These are phyloP conservation scores for Eremophila alpestris DNA, from an alignment of 2,797 vertebrate species.

Conservation along the genomic window DNA sequence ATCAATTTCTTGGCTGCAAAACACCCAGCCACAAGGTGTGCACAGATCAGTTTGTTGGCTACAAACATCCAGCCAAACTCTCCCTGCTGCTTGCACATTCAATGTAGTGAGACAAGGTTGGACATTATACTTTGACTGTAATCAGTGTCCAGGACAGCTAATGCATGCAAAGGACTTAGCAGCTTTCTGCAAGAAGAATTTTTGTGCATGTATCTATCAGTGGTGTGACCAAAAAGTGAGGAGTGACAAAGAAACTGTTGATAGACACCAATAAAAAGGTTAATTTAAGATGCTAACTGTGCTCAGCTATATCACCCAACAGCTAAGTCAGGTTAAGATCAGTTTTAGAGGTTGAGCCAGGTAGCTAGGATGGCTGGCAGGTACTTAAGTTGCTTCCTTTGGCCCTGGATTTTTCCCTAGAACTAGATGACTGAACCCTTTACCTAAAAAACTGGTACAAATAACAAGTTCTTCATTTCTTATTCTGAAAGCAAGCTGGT, in stretches of 20 bases:
- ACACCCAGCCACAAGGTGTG: neutral
- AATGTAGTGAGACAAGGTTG: neutral
- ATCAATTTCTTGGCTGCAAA: neutral
- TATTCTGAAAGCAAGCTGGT: neutral
- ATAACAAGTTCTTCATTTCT: neutral
- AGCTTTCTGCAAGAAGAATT: neutral
- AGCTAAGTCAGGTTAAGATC: neutral
- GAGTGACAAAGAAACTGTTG: neutral
- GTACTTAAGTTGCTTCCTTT: neutral
- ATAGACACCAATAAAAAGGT: neutral
- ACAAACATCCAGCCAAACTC: neutral
- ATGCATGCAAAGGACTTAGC: fast-evolving
- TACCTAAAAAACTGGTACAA: neutral
- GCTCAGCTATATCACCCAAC: neutral
- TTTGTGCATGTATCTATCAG: neutral
- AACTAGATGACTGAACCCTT: neutral
- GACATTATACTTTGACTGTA: neutral
- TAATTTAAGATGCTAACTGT: neutral
- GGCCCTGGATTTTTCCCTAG: neutral
- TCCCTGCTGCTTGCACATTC: neutral
- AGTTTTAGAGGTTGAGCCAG: neutral
- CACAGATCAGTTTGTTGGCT: neutral
- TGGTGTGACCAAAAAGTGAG: neutral
- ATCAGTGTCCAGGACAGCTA: neutral
- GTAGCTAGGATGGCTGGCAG: neutral